Percentiles rank a stretch among this genome's conserved stretches.
Conservation (phyloP, 2,888 invertebrate genomes). For the Globia sparganii region DNA sequence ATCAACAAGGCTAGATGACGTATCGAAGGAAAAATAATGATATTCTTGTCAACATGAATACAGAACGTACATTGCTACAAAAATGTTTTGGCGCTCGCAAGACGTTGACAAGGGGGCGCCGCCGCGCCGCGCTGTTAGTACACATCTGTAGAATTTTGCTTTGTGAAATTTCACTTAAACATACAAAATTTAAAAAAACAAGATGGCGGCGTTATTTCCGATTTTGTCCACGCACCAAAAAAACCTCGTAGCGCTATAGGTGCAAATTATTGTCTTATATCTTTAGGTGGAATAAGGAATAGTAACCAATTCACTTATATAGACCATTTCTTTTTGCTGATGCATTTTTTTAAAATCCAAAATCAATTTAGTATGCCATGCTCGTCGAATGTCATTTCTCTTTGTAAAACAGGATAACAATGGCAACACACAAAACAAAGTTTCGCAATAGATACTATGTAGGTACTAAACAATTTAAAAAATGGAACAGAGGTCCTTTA, state of each 20-base stretch:
- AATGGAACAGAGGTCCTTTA: slow-evolving; percentile 50
- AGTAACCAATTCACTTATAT: neutral
- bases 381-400: neutral
- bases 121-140: neutral
- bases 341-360: neutral
- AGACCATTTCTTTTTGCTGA: neutral
- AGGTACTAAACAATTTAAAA: slow-evolving; percentile 46
- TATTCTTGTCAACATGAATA: neutral
- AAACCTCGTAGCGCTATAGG: neutral
- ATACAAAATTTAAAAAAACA: neutral
- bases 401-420: slow-evolving; percentile 23
- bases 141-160: neutral
- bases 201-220: too few species aligned
- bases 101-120: neutral
- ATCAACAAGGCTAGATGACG: neutral
- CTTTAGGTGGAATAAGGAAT: neutral
- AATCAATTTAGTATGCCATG: neutral
- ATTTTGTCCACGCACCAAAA: neutral
- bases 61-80: neutral
- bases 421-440: slow-evolving; percentile 17
- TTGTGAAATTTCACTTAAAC: neutral
- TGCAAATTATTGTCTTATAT: neutral
- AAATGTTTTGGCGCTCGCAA: neutral
- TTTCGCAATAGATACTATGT: slow-evolving; percentile 14
- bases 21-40: neutral